Conservation (phyloP, 2,888 invertebrate genomes). For the Sturmia bella region DNA sequence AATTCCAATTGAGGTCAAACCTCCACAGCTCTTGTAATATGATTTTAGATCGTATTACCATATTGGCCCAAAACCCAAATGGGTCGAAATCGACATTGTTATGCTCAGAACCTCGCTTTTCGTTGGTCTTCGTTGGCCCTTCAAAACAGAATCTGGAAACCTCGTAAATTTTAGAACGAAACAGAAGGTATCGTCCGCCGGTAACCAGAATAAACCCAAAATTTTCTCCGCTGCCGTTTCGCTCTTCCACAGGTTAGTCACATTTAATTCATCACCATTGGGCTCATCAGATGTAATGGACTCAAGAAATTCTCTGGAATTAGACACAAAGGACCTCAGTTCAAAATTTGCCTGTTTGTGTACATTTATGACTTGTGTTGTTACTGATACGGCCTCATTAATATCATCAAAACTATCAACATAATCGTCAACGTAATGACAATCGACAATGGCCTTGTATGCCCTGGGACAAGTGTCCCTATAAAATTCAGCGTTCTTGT, state of each 20-base stretch:
- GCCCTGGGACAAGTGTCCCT: slow-evolving; percentile 39
- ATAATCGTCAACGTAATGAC: too few relatives aligned
- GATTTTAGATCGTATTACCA: slow-evolving; percentile 40
- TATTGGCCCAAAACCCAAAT: slow-evolving; percentile 44
- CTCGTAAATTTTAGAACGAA: slow-evolving; percentile 53
- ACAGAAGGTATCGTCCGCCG: slow-evolving; percentile 43
- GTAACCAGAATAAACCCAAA: slow-evolving; percentile 3
- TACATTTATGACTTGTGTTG: slow-evolving; percentile 13
- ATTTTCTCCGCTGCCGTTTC: not conserved
- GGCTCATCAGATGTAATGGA: not conserved
- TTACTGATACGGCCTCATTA: slow-evolving; percentile 55
- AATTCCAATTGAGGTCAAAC: slow-evolving; percentile 14
- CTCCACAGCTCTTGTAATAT: slow-evolving; percentile 34
- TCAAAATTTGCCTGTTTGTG: not conserved
- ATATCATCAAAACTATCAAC: too few relatives aligned
- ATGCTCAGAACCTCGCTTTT: slow-evolving; percentile 52
- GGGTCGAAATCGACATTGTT: slow-evolving; percentile 42
- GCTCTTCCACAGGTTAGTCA: not conserved
- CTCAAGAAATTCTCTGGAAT: not conserved
- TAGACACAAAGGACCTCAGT: not conserved
- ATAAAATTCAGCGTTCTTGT: slow-evolving; percentile 16
- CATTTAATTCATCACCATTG: not conserved
- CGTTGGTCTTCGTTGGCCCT: slow-evolving; percentile 20
- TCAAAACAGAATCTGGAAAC: slow-evolving; percentile 13
- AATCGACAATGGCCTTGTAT: slow-evolving; percentile 57